These are phyloP conservation scores for Poeciliopsis retropinna DNA, from an alignment of 2,113 vertebrate species.

Conservation along the genomic window DNA sequence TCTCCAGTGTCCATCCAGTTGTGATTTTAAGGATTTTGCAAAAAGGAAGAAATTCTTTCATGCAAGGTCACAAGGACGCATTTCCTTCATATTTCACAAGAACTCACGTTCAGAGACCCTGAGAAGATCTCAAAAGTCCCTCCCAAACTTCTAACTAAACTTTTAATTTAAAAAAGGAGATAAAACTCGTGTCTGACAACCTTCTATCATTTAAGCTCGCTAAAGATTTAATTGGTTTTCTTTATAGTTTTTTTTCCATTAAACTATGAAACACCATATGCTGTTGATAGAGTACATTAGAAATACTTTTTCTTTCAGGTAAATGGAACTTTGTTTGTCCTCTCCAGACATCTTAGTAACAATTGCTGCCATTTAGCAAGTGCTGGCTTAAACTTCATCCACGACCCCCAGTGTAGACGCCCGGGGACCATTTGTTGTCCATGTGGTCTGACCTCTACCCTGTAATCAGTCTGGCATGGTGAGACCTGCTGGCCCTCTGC, in stretches of 20 bases:
- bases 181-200: background rate
- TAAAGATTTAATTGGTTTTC: background rate
- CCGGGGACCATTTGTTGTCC: constrained; percentile 72
- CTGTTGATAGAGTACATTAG: constrained; percentile 35
- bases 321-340: constrained; percentile 43
- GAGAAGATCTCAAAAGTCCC: too few species aligned
- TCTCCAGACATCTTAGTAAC: constrained; percentile 41
- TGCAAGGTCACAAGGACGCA: too few species aligned
- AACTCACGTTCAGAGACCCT: too few species aligned
- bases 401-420: constrained; percentile 59
- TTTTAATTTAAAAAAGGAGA: background rate
- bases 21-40: too few species aligned
- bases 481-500: constrained; percentile 65
- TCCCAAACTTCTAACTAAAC: too few species aligned
- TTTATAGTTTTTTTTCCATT: background rate
- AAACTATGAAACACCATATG: constrained; percentile 3
- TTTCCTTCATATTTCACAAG: too few species aligned
- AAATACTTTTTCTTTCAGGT: background rate
- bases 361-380: constrained; percentile 44
- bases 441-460: constrained; percentile 74
- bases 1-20: too few species aligned
- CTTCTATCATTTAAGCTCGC: background rate
- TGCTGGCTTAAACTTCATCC: constrained; percentile 39
- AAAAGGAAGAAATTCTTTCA: too few species aligned
- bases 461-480: constrained; percentile 74